These are phyloP conservation scores for Xerus rutilus DNA, from an alignment of 2,797 vertebrate genomes.

Conservation along the genomic window DNA sequence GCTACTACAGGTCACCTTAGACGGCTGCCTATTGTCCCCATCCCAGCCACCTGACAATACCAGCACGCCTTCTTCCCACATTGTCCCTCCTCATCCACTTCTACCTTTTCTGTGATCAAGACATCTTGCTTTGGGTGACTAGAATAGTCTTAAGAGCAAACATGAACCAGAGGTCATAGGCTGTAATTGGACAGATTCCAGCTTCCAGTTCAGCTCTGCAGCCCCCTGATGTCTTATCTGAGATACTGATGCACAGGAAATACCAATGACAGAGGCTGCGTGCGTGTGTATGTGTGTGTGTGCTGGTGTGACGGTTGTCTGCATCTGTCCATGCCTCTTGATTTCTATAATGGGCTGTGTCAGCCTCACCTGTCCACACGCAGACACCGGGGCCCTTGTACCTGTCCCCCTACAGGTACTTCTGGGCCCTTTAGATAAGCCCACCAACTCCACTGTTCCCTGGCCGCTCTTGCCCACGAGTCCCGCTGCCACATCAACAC, in stretches of 20 bases:
- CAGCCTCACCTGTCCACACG: slow-evolving; percentile 41
- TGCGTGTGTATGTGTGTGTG: background rate
- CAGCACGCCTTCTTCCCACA: background rate
- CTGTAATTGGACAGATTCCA: background rate
- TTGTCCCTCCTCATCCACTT: background rate
- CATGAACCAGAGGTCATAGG: background rate
- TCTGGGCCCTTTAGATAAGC: background rate
- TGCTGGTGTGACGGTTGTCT: too few species aligned
- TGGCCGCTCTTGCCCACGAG: background rate
- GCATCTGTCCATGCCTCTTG: fast-evolving
- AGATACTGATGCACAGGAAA: background rate
- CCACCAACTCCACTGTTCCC: background rate
- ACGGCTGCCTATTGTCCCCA: background rate
- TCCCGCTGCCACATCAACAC: background rate
- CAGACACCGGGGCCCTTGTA: background rate
- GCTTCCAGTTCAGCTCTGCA: background rate
- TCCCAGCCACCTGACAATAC: background rate
- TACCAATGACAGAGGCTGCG: fast-evolving
- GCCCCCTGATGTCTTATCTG: background rate
- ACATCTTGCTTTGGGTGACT: background rate
- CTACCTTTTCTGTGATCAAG: background rate
- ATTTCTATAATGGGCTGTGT: background rate
- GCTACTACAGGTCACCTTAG: too few species aligned
- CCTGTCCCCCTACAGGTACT: background rate
- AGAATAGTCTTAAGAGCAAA: background rate